These are phyloP conservation scores for Cichlasoma orientale DNA, from an alignment of 2,797 vertebrate species.

Conservation along the genomic window DNA sequence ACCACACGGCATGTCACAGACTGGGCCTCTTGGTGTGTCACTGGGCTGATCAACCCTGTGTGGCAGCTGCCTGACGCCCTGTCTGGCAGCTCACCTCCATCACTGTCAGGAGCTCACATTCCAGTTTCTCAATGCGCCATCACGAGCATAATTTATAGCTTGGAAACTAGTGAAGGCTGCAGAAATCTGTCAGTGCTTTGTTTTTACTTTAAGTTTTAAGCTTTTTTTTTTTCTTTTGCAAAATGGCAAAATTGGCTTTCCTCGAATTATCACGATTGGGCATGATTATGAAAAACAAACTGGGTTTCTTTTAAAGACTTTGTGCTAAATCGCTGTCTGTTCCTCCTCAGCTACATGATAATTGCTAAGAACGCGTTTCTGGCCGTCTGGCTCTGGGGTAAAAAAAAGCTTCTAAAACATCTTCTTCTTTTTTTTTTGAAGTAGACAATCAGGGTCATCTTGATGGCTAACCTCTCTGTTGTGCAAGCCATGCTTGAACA, in stretches of 20 bases:
- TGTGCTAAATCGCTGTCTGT: constrained; percentile 11
- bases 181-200: constrained; percentile 15
- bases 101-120: constrained; percentile 75
- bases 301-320: constrained; percentile 17
- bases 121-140: constrained; percentile 59
- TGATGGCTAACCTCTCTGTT: constrained; percentile 63
- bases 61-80: constrained; percentile 75
- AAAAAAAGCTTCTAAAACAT: constrained; percentile 49
- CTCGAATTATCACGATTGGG: constrained; percentile 4
- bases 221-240: not conserved
- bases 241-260: constrained; percentile 6
- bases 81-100: constrained; percentile 73
- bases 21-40: constrained; percentile 59
- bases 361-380: constrained; percentile 42
- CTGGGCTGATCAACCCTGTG: constrained; percentile 58
- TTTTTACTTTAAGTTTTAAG: not conserved
- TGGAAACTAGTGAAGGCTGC: constrained; percentile 23
- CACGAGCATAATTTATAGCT: constrained; percentile 60
- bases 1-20: constrained; percentile 58
- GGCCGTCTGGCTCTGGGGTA: constrained; percentile 29
- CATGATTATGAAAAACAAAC: not conserved
- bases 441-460: constrained; percentile 74
- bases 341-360: constrained; percentile 34
- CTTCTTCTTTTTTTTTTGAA: constrained; percentile 53
- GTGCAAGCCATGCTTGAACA: constrained; percentile 56